Evolutionary conservation across 2,888 invertebrate species (phyloP), one percentile per base, ranked within the genome.

Genomic region (Cheilosia variabilis): DNA sequence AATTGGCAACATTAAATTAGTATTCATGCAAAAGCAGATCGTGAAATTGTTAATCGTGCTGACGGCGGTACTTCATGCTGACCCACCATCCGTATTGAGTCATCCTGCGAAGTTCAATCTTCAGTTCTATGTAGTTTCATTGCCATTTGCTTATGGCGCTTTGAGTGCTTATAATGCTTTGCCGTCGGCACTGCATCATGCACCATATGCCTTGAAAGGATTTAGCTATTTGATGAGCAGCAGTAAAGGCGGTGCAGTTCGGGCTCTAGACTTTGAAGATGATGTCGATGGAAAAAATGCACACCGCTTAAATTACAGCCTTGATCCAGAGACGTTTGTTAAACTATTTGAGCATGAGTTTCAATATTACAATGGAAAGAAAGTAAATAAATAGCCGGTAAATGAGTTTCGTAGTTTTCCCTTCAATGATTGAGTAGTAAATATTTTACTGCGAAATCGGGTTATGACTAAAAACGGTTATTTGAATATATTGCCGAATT

Each of bases 141-240:
- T 58, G 19, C 58, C 58, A 15, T 7, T 41, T 41, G 41, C 41
- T n/a, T 58, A 58, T n/a, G 58, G 58, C 7, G 58, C 58, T 9
- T 58, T 58, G 2, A 47, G 47, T 31, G 62, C 62, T 17, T 62
- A 47, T 6, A 15, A 47, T 10, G 47, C 45, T 4, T 31, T 62
- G 31, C 62, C 62, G 3, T 45, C 43, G n/a, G 27, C 62, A 17
- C 17, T 62, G 9, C 17, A 24, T 62, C 62, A 62, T 62, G 62
- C 62, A 27, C 47, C 62, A 3, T 62, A 45, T 17, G 31, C 62
- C 4, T 27, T 47, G 13, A 62, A 9, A 45, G 19, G 43, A 10
- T 17, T 62, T 5, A 31, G 27, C 24, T 6, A 9, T 9, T n/a
- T n/a, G 0, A 4, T 13, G 10, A 15, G 41, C 4, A 31, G 31